Evolutionary conservation across 1,140 invertebrate genomes (phyloP).

Genomic region (Hirudo medicinalis): DNA sequence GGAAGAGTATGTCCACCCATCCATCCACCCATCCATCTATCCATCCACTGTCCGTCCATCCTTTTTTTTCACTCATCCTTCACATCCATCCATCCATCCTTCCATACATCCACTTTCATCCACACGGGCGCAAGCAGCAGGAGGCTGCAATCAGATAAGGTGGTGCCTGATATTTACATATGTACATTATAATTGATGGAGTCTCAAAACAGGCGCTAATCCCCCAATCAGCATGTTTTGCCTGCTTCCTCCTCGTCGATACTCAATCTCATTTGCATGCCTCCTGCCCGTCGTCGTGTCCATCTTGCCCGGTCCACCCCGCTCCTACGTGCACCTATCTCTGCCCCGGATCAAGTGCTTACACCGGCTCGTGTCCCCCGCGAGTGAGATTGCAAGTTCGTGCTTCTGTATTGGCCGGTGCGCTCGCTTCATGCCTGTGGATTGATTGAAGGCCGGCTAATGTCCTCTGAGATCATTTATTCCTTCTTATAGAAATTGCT

Average conservation of each 20-base stretch:
- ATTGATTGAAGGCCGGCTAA: too few relatives aligned
- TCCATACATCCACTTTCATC: not conserved
- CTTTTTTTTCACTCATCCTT: constrained; percentile 2
- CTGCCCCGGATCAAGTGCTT: too few relatives aligned
- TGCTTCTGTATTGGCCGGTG: too few relatives aligned
- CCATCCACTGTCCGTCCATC: not conserved
- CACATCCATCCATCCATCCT: not conserved
- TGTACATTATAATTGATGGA: not conserved
- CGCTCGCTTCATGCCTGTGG: too few relatives aligned
- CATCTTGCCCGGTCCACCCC: too few relatives aligned
- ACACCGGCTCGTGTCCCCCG: too few relatives aligned
- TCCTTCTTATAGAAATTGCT: too few relatives aligned
- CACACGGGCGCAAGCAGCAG: not conserved
- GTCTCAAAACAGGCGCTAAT: not conserved
- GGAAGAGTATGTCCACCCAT: not conserved
- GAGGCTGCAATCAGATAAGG: not conserved
- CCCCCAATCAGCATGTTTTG: not conserved
- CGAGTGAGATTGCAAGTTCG: too few relatives aligned
- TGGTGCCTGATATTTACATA: not conserved
- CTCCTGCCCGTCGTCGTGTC: too few relatives aligned
- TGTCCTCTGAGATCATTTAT: too few relatives aligned
- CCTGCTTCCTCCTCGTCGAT: not conserved
- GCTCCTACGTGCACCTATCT: too few relatives aligned
- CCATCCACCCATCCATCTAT: not conserved
- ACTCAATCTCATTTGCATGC: not conserved